Evolutionary conservation across 2,888 invertebrate genomes (phyloP).

Genomic region (Diogma glabrata): DNA sequence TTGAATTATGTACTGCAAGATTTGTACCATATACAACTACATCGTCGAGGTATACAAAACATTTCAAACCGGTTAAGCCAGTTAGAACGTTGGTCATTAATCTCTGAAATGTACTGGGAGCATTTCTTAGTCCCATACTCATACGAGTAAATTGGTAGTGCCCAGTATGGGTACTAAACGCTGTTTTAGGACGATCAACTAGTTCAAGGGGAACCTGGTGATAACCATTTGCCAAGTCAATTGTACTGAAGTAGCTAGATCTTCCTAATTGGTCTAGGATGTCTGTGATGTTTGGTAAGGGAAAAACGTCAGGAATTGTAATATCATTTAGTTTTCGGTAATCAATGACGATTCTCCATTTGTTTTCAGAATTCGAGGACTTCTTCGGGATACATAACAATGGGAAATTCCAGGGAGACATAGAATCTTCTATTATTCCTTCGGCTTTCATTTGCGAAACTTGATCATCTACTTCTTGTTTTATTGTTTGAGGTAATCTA

Average conservation of each 20-base stretch:
- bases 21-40: conserved; percentile 16
- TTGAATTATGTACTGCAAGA: conserved; percentile 17
- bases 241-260: background rate
- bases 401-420: background rate
- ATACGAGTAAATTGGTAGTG: conserved; percentile 13
- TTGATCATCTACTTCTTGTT: background rate
- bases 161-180: conserved; percentile 15
- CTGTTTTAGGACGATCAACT: conserved; percentile 18
- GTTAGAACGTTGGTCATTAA: background rate
- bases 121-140: background rate
- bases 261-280: conserved; percentile 16
- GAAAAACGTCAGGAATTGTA: conserved; percentile 18
- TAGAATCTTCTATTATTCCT: background rate
- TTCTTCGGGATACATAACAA: background rate
- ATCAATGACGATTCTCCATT: background rate
- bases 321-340: conserved; percentile 19
- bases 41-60: background rate
- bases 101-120: background rate
- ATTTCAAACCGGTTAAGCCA: background rate
- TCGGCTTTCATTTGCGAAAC: background rate
- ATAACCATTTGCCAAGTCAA: background rate
- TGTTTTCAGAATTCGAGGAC: background rate
- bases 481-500: background rate
- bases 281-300: conserved; percentile 21
- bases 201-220: conserved; percentile 12